Evolutionary conservation across 2,797 vertebrate species (phyloP).

Genomic region (Adelosebastes latens): DNA sequence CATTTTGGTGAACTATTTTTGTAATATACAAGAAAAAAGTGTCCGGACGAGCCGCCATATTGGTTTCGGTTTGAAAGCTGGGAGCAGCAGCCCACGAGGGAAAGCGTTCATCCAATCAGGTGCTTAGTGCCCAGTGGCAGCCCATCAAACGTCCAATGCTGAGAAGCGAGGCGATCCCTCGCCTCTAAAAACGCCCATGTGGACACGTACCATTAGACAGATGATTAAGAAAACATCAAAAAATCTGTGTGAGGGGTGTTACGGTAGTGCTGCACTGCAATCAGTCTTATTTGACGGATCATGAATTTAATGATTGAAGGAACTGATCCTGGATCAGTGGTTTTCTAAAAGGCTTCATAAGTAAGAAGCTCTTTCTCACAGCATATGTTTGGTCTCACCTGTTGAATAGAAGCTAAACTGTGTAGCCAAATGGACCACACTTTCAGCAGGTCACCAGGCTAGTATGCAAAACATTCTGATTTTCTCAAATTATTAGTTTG

Average conservation of each 20-base stretch:
- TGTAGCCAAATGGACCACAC: background rate
- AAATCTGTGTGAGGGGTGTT: background rate
- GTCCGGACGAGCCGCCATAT: too few species aligned
- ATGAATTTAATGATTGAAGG: background rate
- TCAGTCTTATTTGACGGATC: background rate
- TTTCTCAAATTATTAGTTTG: background rate
- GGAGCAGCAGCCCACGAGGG: too few species aligned
- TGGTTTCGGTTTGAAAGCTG: too few species aligned
- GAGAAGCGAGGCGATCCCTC: too few species aligned
- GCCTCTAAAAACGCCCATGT: too few species aligned
- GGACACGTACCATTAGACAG: background rate
- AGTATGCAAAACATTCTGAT: background rate
- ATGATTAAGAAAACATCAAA: background rate
- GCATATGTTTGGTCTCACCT: constrained; percentile 58
- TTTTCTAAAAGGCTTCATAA: constrained; percentile 11
- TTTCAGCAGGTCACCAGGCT: background rate
- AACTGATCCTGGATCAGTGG: background rate
- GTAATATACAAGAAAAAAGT: fast-evolving
- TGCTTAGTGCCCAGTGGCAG: too few species aligned
- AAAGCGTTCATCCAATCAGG: too few species aligned
- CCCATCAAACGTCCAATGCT: too few species aligned
- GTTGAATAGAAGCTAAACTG: constrained; percentile 16
- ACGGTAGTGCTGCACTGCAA: background rate
- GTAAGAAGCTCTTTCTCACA: constrained; percentile 23
- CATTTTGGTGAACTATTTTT: too few species aligned